Evolutionary conservation across 2,888 invertebrate species (phyloP).

Genomic region (Hydroisotoma schaefferi): DNA sequence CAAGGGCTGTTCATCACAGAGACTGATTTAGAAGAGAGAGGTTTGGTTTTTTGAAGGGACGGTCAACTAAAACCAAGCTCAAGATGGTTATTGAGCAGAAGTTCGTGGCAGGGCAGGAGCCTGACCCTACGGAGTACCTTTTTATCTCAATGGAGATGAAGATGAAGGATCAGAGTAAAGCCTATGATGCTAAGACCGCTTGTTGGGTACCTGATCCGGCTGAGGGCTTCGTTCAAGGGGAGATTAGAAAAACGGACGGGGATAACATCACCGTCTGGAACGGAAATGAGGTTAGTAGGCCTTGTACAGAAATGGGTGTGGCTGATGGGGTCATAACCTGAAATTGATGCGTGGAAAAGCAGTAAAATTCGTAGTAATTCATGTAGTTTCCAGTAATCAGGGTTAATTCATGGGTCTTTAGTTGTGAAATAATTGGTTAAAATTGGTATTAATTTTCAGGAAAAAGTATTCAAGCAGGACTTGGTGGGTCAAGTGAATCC

Average conservation of each 20-base stretch:
- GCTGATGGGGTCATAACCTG: too few species aligned
- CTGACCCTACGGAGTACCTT: conserved; percentile 91
- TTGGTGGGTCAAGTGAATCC: conserved; percentile 93
- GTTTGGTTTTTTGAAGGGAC: neutral
- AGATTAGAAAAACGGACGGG: conserved; percentile 97
- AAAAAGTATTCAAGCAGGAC: conserved; percentile 94
- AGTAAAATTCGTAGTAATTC: too few species aligned
- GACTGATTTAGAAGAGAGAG: neutral
- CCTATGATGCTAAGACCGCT: conserved; percentile 98
- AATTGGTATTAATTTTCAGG: conserved; percentile 56
- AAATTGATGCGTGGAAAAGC: too few species aligned
- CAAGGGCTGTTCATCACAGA: conserved; percentile 22
- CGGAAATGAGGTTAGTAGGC: conserved; percentile 16
- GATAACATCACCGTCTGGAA: conserved; percentile 72
- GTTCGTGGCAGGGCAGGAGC: conserved; percentile 58
- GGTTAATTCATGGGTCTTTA: too few species aligned
- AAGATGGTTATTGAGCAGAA: conserved; percentile 44
- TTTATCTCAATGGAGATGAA: conserved; percentile 92
- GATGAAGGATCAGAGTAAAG: conserved; percentile 96
- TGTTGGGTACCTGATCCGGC: conserved; percentile 99
- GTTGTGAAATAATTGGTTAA: too few species aligned
- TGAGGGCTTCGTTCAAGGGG: conserved; percentile 94
- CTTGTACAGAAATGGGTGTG: too few species aligned
- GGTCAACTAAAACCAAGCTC: conserved; percentile 5
- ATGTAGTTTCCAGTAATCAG: too few species aligned